Evolutionary conservation across 1,140 invertebrate genomes (phyloP).

Genomic region (Drosophila neocordata): DNA sequence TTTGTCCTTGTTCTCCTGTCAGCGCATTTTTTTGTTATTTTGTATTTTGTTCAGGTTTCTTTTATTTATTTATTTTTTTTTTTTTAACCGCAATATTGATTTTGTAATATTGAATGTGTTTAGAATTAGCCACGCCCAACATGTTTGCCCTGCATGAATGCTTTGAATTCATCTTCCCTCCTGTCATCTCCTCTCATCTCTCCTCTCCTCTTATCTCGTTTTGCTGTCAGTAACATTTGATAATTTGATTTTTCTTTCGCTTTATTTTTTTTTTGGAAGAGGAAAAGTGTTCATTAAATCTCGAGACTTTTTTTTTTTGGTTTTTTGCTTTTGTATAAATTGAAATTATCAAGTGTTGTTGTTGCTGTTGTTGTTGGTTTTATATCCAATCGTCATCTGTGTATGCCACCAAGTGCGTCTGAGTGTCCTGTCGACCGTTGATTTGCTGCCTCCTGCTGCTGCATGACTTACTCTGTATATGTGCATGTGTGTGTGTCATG

Average conservation of each 20-base stretch:
- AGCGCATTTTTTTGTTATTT: neutral
- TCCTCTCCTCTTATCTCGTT: neutral
- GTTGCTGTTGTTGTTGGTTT: constrained; percentile 8
- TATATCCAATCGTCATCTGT: constrained; percentile 30
- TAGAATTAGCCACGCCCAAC: constrained; percentile 64
- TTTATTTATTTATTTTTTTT: constrained; percentile 6
- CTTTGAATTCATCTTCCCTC: neutral
- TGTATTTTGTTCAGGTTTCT: neutral
- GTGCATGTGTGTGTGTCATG: neutral
- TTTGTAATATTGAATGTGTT: constrained; percentile 63
- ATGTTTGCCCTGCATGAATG: neutral
- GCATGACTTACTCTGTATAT: constrained; percentile 19
- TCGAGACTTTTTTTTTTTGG: constrained; percentile 24
- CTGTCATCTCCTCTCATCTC: neutral
- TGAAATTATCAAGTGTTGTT: constrained; percentile 26
- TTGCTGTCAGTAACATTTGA: constrained; percentile 62
- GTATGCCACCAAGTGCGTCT: constrained; percentile 52
- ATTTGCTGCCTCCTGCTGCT: constrained; percentile 22
- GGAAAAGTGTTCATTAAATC: constrained; percentile 35
- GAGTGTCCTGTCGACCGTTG: constrained; percentile 39
- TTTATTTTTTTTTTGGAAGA: neutral
- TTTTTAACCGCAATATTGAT: constrained; percentile 44
- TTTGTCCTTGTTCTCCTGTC: constrained; percentile 20
- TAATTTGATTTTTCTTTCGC: too few relatives aligned
- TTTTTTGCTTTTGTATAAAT: constrained; percentile 15